Evolutionary conservation across 2,888 invertebrate genomes (phyloP), one percentile per base, ranked within the genome.

Genomic region (Sycophila texana): DNA sequence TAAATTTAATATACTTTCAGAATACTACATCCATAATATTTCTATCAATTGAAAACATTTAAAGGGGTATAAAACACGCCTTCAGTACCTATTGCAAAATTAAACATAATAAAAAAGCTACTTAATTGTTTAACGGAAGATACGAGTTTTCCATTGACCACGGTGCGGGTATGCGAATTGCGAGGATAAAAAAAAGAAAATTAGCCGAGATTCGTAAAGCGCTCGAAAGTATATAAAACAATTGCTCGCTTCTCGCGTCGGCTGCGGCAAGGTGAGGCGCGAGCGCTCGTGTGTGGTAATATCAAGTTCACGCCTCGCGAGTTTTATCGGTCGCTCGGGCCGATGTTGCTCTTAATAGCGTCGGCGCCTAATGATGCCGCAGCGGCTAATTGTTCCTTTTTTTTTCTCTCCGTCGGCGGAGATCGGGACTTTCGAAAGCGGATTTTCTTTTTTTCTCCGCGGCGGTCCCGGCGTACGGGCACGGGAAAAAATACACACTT

Each of bases 401-500:
- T 22, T 26, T 26, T 2, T 10, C 18, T 55, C 14, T 13, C 16
- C 53, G 12, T 10, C 7, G 3, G 13, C 18, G 14, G n/a, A 47
- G 39, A 63, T 63, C 30, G 7, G 61, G 2, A 30, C 30, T 39
- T 61, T 39, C 39, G 39, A 49, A 67, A 10, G 5, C 16, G 47
- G n/a, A 12, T 16, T 47, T 10, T 30, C 18, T 16, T 67, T 60
- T 49, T 57, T 51, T 26, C 47, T 58, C 16, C 53, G 39, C 1
- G 12, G 10, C 5, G 10, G 26, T 57, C 13, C 22, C 20, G 12
- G 20, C 18, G 57, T 12, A 14, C 4, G 18, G 49, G 14, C 1
- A 14, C 26, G 22, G 22, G 14, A 72, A 30, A 60, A 58, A 57
- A 5, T 20, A 1, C 1, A 22, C 71, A 89, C 92, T 91, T 91